phyloP scores from a whole-genome alignment of 2,888 invertebrate species.

The Bruchidius siliquastri region DNA sequence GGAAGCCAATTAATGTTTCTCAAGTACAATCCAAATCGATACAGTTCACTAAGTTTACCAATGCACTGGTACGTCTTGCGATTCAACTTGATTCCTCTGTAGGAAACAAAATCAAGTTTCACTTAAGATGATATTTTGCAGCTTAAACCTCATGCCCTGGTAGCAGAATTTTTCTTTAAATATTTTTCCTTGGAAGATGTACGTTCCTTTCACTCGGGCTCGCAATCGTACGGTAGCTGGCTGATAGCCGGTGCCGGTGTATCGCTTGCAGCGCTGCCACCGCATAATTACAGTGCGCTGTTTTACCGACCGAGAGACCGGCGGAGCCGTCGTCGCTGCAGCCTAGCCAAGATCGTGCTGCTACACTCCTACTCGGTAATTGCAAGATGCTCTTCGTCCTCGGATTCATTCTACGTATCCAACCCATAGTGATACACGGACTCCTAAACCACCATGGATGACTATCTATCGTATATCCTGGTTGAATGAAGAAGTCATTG shows the following conservation, averaged over 20 bases:
- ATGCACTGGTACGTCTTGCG: too few relatives aligned
- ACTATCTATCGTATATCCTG: too few relatives aligned
- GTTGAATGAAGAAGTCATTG: too few relatives aligned
- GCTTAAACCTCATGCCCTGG: neutral
- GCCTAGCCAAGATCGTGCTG: conserved; percentile 35
- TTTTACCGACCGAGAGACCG: conserved; percentile 37
- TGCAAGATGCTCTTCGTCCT: conserved; percentile 13
- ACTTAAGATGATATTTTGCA: too few relatives aligned
- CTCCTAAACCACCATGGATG: neutral
- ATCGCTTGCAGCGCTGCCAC: conserved; percentile 44
- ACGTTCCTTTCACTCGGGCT: conserved; percentile 3
- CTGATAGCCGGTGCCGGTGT: conserved; percentile 15
- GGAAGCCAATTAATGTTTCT: too few relatives aligned
- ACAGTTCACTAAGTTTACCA: too few relatives aligned
- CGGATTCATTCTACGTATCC: neutral
- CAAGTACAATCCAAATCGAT: too few relatives aligned
- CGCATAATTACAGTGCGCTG: conserved; percentile 45
- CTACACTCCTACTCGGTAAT: conserved; percentile 46
- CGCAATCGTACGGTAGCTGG: conserved; percentile 20
- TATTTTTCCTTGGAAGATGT: neutral
- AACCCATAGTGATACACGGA: neutral
- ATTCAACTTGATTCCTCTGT: too few relatives aligned
- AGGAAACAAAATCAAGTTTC: too few relatives aligned
- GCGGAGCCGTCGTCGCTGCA: conserved; percentile 27
- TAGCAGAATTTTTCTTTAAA: neutral